phyloP scores from a whole-genome alignment of 1,140 invertebrate species.

The Bombus fervidus region DNA sequence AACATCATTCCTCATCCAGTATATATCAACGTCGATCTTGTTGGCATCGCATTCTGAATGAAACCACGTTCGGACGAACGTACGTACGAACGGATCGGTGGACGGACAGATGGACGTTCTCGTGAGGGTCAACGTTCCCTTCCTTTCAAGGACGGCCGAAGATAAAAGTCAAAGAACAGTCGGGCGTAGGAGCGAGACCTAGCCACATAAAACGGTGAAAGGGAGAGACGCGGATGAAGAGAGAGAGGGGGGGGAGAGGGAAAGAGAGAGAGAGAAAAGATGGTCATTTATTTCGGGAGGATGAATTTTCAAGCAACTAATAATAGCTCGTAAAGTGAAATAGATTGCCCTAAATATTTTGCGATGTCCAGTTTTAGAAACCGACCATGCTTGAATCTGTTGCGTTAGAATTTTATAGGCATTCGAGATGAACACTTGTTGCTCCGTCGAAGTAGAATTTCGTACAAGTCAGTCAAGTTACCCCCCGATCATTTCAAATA shows the following conservation, averaged over 20 bases:
- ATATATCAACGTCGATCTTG: constrained; percentile 58
- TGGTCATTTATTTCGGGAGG: constrained; percentile 24
- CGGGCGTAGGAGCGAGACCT: constrained; percentile 34
- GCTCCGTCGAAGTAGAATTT: neutral
- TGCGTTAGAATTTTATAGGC: neutral
- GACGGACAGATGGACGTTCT: constrained; percentile 52
- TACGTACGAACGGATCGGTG: constrained; percentile 32
- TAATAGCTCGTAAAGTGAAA: constrained; percentile 32
- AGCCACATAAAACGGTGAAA: neutral
- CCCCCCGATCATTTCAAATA: neutral
- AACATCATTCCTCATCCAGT: constrained; percentile 54
- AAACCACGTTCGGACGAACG: constrained; percentile 50
- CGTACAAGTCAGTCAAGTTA: neutral
- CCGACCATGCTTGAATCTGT: neutral
- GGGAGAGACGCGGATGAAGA: constrained; percentile 40
- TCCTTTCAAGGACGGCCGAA: constrained; percentile 63
- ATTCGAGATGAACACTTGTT: neutral
- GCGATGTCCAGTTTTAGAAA: constrained; percentile 2
- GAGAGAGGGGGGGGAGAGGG: neutral
- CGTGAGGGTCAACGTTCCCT: constrained; percentile 63
- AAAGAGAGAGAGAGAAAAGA: neutral
- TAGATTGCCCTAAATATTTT: constrained; percentile 36
- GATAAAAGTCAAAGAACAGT: constrained; percentile 65
- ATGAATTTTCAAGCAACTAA: constrained; percentile 34
- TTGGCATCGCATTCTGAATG: constrained; percentile 66